Base-by-base conservation (phyloP, 2,888 invertebrate species). In the Cosmopolites sordidus region DNA sequence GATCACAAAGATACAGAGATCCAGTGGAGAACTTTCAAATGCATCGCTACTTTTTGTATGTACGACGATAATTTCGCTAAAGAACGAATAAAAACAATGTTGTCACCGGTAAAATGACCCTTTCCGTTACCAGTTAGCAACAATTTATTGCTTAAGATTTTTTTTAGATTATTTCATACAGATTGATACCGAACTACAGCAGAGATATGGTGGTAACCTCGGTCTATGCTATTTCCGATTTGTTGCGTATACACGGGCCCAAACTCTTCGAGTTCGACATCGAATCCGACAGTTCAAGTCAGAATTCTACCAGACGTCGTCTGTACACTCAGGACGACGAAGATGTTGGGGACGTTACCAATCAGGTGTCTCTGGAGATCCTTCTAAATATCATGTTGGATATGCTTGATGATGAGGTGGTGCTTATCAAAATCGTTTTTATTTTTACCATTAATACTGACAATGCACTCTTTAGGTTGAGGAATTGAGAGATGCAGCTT, bases 401-500 rank as follows among this genome's bases (percentile, higher is more conserved):
- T 52, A 59, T 64, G 55, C 48, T 64, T 16, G 60, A 63, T 42
- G 60, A 60, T 43, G 62, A 63, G 48, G 64, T 61, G 49, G 40
- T 9, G n/a, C n/a, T n/a, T n/a, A n/a, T n/a, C n/a, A n/a, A n/a
- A n/a, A n/a, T n/a, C n/a, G n/a, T n/a, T n/a, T n/a, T n/a, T n/a
- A n/a, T n/a, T n/a, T n/a, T n/a, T n/a, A n/a, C n/a, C n/a, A n/a
- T n/a, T n/a, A n/a, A n/a, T n/a, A n/a, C n/a, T n/a, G n/a, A n/a
- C n/a, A n/a, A n/a, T n/a, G n/a, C n/a, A n/a, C n/a, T n/a, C 58
- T 56, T 27, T 55, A 64, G 62, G 37, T 49, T 45, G 56, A 61
- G 9, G 62, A 61, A 15, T 49, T 64, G 8, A 51, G 61, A 43
- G 33, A 48, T n/a, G 48, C 50, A 12, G 58, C 62, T 5, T 17